Evolutionary conservation across 2,888 invertebrate species (phyloP), one percentile per base, ranked within the genome.

Genomic region (Pemphredon lugubris): DNA sequence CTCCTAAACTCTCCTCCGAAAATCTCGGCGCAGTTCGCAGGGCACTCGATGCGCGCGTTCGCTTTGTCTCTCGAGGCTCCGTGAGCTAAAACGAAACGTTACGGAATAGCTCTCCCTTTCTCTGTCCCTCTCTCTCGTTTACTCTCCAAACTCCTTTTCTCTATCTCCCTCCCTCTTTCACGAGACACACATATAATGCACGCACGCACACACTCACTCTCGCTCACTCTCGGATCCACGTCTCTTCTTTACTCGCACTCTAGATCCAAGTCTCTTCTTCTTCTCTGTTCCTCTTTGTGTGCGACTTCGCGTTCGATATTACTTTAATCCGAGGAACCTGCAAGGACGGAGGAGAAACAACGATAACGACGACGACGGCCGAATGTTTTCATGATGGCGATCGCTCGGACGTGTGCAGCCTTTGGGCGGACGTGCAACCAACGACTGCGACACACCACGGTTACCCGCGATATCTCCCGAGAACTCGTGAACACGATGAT

Each of bases 371-470:
- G 58, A 70, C 70, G 63, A 76, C 70, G 73, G 73, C 69, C 83
- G 75, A 86, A 83, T 85, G 85, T 86, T 86, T 86, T 86, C 85
- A 86, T 82, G 84, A 86, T 83, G 86, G 85, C 84, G 84, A 83
- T 79, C 79, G 73, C 54, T 47, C 58, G 72, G 61, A 64, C 26
- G 26, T 67, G 64, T 71, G 69, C 60, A 65, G 58, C 66, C 73
- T 75, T 63, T 50, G 74, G 79, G 76, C 80, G 73, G 65, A 73
- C 69, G 63, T 72, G 47, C 77, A 79, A 81, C 47, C 59, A 59
- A 69, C 77, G 70, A 61, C 44, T 20, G 39, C 67, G 48, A 23
- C 21, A 32, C 44, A 21, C 32, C 21, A 48, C 54, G 40, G 34
- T 54, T 32, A 48, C 55, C 54, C 42, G 42, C 34, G n/a, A 39